Conservation (phyloP, 2,113 vertebrate genomes). For the Upupa epops region DNA sequence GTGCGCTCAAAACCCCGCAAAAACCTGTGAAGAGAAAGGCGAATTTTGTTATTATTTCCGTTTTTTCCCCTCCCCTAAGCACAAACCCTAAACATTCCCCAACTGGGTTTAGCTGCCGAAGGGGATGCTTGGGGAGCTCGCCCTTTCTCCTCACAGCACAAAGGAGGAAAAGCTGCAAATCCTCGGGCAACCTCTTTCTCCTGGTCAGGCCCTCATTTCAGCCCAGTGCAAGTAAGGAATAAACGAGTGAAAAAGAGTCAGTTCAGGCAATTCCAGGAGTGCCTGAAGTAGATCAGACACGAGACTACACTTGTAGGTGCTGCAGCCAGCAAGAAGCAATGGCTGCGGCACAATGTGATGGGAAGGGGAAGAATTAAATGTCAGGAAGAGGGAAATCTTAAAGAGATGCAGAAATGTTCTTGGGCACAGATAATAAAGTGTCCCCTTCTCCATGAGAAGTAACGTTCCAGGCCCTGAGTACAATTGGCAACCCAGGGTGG, state of each 20-base stretch:
- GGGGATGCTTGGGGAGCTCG: background rate
- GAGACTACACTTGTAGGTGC: background rate
- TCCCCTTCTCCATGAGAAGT: slow-evolving; percentile 54
- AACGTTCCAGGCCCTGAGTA: slow-evolving; percentile 63
- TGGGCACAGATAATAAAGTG: slow-evolving; percentile 66
- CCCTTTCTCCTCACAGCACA: background rate
- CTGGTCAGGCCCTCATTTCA: background rate
- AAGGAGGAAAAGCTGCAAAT: background rate
- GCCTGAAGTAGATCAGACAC: background rate
- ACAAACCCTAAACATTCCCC: background rate
- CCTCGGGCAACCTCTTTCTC: background rate
- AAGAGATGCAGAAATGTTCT: slow-evolving; percentile 68
- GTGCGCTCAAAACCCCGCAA: background rate
- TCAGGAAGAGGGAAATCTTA: background rate
- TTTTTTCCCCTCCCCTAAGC: background rate
- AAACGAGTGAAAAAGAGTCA: background rate
- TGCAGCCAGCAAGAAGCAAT: background rate
- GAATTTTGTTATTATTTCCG: background rate
- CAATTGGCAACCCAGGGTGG: slow-evolving; percentile 1
- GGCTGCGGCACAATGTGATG: background rate
- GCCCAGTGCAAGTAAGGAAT: background rate
- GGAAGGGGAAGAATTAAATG: background rate
- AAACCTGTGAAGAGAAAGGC: too few relatives aligned
- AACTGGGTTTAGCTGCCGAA: background rate
- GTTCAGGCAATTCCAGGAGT: background rate